phyloP scores from a whole-genome alignment of 2,113 vertebrate species.

The Pleuronectes platessa region DNA sequence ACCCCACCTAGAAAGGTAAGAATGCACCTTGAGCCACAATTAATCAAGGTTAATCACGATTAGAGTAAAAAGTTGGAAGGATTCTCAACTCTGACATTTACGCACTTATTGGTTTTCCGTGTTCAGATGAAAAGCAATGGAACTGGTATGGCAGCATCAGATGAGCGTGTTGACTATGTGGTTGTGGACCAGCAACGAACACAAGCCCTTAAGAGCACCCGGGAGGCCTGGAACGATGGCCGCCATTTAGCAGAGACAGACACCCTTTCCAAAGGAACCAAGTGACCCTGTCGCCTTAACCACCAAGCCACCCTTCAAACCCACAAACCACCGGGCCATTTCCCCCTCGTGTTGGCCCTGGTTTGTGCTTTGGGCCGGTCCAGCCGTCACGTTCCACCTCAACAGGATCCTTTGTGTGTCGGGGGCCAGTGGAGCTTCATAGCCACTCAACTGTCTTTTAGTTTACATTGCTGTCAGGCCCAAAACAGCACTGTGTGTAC shows the following conservation, averaged over 20 bases:
- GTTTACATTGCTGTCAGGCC: slow-evolving; percentile 77
- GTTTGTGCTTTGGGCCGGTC: slow-evolving; percentile 32
- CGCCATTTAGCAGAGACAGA: slow-evolving; percentile 96
- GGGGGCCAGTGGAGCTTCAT: slow-evolving; percentile 46
- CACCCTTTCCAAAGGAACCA: slow-evolving; percentile 88
- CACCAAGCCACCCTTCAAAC: slow-evolving; percentile 33
- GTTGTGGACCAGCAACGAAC: slow-evolving; percentile 98
- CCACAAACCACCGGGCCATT: slow-evolving; percentile 28
- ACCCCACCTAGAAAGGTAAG: slow-evolving; percentile 95
- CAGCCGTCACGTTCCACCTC: slow-evolving; percentile 40
- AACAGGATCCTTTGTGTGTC: slow-evolving; percentile 32
- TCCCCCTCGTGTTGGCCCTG: slow-evolving; percentile 30
- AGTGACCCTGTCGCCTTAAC: slow-evolving; percentile 81
- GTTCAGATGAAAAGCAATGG: slow-evolving; percentile 92
- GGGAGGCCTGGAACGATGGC: slow-evolving; percentile 96
- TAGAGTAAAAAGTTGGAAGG: no score
- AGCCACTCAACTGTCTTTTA: slow-evolving; percentile 64
- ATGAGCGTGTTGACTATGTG: slow-evolving; percentile 98
- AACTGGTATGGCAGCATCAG: slow-evolving; percentile 88
- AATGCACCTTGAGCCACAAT: neutral
- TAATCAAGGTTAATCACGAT: no score
- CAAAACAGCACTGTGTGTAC: slow-evolving; percentile 58
- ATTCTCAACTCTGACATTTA: neutral
- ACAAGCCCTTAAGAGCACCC: slow-evolving; percentile 93
- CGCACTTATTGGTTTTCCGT: neutral